Conservation (phyloP, 2,797 vertebrate species). For the Cossypha heuglini region DNA sequence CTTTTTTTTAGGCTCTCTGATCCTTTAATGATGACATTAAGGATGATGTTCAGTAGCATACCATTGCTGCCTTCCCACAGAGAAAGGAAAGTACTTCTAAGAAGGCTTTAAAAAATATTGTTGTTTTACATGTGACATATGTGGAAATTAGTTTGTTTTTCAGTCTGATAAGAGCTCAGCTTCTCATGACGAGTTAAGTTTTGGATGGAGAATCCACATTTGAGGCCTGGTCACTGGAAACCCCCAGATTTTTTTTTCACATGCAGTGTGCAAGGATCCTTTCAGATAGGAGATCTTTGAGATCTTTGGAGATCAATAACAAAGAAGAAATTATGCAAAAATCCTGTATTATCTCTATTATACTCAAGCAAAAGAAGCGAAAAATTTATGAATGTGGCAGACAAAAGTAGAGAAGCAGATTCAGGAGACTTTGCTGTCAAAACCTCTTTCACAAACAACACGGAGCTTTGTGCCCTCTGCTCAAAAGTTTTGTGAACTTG, state of each 20-base stretch:
- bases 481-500: neutral
- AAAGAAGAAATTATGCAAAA: neutral
- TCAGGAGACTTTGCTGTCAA: neutral
- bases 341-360: neutral
- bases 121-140: neutral
- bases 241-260: neutral
- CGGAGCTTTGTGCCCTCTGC: neutral
- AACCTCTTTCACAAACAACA: neutral
- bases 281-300: neutral
- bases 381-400: neutral
- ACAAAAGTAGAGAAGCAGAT: neutral
- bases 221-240: neutral
- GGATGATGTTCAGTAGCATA: neutral
- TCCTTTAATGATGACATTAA: neutral
- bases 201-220: neutral
- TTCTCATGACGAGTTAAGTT: neutral
- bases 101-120: rapidly evolving
- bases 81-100: neutral
- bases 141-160: neutral
- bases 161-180: neutral
- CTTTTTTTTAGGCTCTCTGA: neutral
- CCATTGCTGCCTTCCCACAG: neutral
- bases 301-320: neutral
- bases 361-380: neutral
- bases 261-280: neutral